A percentile compares a stretch with the other conserved stretches of the same genome.
These are phyloP conservation scores for Typhlomys cinereus DNA, from an alignment of 2,113 vertebrate genomes.

Conservation along the genomic window DNA sequence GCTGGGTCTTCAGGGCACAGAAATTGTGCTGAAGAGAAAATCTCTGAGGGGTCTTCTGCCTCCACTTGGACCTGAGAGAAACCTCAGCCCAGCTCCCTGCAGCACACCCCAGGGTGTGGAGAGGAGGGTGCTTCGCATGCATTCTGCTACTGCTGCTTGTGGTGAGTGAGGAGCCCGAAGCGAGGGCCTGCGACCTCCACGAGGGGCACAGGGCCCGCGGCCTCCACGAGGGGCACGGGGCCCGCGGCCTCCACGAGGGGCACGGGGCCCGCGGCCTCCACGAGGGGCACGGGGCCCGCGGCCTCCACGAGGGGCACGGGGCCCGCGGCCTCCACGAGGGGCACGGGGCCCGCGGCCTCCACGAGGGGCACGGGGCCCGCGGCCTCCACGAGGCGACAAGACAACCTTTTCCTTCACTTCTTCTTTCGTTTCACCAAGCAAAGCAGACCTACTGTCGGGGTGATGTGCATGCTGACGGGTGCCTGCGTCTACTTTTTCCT, in stretches of 20 bases:
- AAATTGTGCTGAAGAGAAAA: neutral
- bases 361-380: neutral
- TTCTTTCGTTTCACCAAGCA: constrained; percentile 55
- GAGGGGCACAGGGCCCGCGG: neutral
- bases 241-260: fast-evolving
- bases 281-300: neutral
- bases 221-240: neutral
- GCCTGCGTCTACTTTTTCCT: constrained; percentile 59
- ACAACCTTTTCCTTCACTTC: constrained; percentile 54
- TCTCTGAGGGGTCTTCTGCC: neutral
- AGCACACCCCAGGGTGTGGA: neutral
- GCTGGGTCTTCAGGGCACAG: neutral
- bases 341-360: neutral
- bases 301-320: neutral
- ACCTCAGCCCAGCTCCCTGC: neutral
- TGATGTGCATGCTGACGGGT: constrained; percentile 49
- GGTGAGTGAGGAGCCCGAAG: neutral
- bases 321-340: neutral
- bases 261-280: neutral
- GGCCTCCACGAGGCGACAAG: neutral
- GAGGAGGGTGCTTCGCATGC: neutral
- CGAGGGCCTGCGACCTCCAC: neutral
- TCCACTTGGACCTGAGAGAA: neutral
- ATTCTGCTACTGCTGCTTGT: neutral
- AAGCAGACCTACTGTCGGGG: constrained; percentile 50